Conservation (phyloP, 2,888 invertebrate genomes). For the Callosobruchus maculatus region DNA sequence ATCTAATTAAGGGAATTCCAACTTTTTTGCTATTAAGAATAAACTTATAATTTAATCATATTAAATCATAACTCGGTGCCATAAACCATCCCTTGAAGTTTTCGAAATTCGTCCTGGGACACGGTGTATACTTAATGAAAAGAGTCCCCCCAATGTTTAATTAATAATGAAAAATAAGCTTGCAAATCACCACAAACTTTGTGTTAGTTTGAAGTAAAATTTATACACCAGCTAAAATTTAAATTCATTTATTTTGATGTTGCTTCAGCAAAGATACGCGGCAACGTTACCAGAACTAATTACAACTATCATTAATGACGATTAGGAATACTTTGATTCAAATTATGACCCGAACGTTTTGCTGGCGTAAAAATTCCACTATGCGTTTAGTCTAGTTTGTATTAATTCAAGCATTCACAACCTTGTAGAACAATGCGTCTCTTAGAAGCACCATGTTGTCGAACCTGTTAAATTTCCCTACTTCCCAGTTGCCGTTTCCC, state of each 20-base stretch:
- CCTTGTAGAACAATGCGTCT: neutral
- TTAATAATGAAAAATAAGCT: neutral
- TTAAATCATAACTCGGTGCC: no score
- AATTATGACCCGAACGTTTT: neutral
- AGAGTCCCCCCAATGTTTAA: no score
- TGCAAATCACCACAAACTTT: neutral
- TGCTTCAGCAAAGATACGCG: no score
- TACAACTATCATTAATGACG: no score
- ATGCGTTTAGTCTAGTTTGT: neutral
- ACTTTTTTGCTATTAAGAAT: no score
- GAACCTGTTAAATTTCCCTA: neutral
- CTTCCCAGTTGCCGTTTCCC: neutral
- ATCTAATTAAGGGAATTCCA: no score
- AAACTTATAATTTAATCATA: no score
- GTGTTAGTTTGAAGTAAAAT: neutral
- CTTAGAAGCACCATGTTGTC: neutral
- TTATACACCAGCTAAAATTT: neutral
- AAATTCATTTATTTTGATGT: no score
- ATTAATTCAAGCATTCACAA: neutral
- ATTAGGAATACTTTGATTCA: neutral
- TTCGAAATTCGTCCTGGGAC: no score
- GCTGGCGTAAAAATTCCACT: neutral
- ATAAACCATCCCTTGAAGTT: no score
- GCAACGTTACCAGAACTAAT: no score
- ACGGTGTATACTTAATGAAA: no score